Percentiles rank a stretch among this genome's conserved stretches.
Conservation (phyloP, 2,888 invertebrate genomes). For the Melanophora roralis region DNA sequence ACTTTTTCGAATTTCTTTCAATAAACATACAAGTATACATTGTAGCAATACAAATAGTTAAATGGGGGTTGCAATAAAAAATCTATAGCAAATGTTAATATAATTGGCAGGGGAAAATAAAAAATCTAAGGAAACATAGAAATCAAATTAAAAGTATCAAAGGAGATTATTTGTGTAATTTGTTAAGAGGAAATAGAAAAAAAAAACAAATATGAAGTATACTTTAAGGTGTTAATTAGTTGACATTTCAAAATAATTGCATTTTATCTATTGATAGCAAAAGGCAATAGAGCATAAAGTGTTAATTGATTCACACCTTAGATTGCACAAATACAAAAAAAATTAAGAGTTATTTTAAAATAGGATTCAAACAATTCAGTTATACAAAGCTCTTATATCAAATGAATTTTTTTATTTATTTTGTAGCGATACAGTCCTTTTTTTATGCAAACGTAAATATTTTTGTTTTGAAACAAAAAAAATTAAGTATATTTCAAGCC, state of each 20-base stretch:
- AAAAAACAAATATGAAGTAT: slow-evolving; percentile 47
- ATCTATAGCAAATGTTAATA: slow-evolving; percentile 31
- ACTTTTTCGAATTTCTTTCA: neutral
- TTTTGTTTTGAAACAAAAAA: too few relatives aligned
- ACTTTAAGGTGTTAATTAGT: slow-evolving; percentile 72
- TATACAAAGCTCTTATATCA: too few relatives aligned
- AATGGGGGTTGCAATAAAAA: slow-evolving; percentile 49
- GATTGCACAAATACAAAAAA: too few relatives aligned
- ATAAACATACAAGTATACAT: slow-evolving; percentile 1
- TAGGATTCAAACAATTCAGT: neutral
- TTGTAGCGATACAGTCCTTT: too few relatives aligned
- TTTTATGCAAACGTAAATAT: too few relatives aligned
- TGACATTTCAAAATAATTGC: slow-evolving; percentile 74
- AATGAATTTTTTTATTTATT: too few relatives aligned
- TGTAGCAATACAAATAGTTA: slow-evolving; percentile 52
- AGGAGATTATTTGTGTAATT: slow-evolving; percentile 46
- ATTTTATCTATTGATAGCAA: slow-evolving; percentile 23
- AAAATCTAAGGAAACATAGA: slow-evolving; percentile 2
- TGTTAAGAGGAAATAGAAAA: slow-evolving; percentile 42
- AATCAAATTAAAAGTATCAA: slow-evolving; percentile 22
- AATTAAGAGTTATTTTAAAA: neutral
- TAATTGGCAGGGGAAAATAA: slow-evolving; percentile 41
- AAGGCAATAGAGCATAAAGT: slow-evolving; percentile 47
- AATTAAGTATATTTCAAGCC: too few relatives aligned
- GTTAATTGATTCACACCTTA: slow-evolving; percentile 60